Percentiles rank a stretch among this genome's conserved stretches.
phyloP scores from a whole-genome alignment of 2,797 vertebrate species.

The Crocidura indochinensis region DNA sequence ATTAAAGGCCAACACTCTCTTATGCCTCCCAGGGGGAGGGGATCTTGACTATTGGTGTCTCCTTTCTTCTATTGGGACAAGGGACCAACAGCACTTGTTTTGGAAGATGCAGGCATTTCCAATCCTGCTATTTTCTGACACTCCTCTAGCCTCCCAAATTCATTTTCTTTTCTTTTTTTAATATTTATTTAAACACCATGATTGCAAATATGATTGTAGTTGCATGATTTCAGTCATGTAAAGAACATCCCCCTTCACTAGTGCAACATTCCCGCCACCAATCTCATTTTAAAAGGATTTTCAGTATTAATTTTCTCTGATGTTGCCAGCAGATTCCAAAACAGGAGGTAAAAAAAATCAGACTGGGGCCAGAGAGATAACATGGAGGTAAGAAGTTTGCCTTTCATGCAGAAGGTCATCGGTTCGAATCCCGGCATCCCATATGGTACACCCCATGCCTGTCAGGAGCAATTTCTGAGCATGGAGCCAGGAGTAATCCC shows the following conservation, averaged over 20 bases:
- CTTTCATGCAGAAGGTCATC: too few species aligned
- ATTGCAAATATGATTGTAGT: too few species aligned
- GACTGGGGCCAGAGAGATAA: too few species aligned
- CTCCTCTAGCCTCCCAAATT: background rate
- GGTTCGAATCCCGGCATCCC: too few species aligned
- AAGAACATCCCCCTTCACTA: too few species aligned
- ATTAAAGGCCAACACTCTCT: background rate
- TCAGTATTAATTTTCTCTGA: background rate
- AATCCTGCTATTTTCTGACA: background rate
- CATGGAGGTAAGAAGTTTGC: too few species aligned
- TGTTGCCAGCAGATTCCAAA: background rate
- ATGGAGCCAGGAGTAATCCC: too few species aligned
- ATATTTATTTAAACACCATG: too few species aligned
- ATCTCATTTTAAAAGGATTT: background rate
- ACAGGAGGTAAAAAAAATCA: constrained; percentile 42
- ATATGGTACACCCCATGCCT: too few species aligned
- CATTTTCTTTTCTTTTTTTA: background rate
- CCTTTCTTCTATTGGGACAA: background rate
- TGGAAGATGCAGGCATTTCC: background rate
- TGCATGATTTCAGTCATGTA: too few species aligned
- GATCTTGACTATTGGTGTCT: background rate
- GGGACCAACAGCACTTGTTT: background rate
- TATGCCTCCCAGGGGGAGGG: background rate
- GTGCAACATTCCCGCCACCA: too few species aligned
- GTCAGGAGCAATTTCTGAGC: too few species aligned